These are phyloP conservation scores for Acomys russatus DNA, from an alignment of 2,797 vertebrate species.

Conservation along the genomic window DNA sequence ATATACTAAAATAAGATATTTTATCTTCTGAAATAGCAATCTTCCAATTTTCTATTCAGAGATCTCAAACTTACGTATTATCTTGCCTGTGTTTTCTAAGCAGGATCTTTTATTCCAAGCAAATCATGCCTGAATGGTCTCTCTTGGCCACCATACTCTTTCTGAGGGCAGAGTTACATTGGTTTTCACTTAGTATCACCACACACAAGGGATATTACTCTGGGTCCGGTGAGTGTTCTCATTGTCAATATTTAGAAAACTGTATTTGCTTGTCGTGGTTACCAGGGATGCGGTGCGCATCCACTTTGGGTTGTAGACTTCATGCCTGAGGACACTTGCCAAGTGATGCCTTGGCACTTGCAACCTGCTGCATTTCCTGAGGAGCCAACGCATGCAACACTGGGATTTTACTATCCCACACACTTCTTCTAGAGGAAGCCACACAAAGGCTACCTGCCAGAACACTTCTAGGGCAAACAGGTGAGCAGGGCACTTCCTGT, in stretches of 20 bases:
- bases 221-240: constrained; percentile 68
- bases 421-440: neutral
- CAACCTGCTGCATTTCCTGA: neutral
- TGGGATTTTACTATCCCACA: neutral
- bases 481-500: neutral
- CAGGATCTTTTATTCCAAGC: neutral
- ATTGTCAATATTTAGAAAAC: constrained; percentile 85
- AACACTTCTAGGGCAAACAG: neutral
- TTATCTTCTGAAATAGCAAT: neutral
- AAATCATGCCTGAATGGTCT: constrained; percentile 51
- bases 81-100: neutral
- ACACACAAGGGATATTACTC: constrained; percentile 66
- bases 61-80: neutral
- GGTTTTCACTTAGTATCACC: constrained; percentile 70
- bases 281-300: constrained; percentile 58
- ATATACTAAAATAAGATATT: neutral
- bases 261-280: constrained; percentile 80
- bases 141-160: constrained; percentile 79
- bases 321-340: neutral
- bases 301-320: neutral
- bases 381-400: neutral
- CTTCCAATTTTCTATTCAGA: neutral
- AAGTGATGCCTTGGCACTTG: neutral
- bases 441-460: neutral
- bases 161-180: constrained; percentile 63